Evolutionary conservation across 2,888 invertebrate species (phyloP), one percentile per base, ranked within the genome.

Genomic region (Altica lythri): DNA sequence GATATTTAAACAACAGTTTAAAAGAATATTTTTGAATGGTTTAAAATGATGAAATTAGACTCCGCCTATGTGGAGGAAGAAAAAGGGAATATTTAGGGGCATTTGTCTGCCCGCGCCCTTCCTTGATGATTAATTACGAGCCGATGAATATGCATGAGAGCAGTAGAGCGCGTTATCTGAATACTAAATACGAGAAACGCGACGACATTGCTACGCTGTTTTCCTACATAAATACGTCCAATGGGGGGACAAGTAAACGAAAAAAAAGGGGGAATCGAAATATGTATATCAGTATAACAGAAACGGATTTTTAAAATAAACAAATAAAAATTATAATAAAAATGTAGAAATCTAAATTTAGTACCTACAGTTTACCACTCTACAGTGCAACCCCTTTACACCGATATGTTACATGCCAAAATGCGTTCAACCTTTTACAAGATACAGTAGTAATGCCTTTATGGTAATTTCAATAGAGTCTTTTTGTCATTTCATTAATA

Each of bases 81-180:
- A 58, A 22, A 48, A 58, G 56, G 44, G 48, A 55, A 58, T 59
- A 60, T 61, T 57, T 48, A 53, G 60, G 65, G 64, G 61, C 53
- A 57, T 48, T 50, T 47, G 2, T 62, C 59, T 53, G 58, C 66
- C 63, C 63, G 57, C 59, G 53, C 62, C 70, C 68, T 40, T 63
- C 61, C 59, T 62, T 67, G 72, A 73, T 74, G 74, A 74, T 74
- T 74, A 73, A 74, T 74, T 74, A 74, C 72, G 59, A 65, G 64
- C 63, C 71, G 71, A 74, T 74, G 73, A 74, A 74, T 74, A 74
- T 74, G 74, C 73, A 74, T 74, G 73, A 73, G 67, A 62, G 68
- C 66, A 62, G 65, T 69, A 56, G 61, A 65, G 65, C 68, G 71
- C 70, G 71, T 70, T 70, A 71, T 72, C 69, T 66, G 70, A 72